phyloP scores from a whole-genome alignment of 2,113 vertebrate species.

The Panthera tigris region DNA sequence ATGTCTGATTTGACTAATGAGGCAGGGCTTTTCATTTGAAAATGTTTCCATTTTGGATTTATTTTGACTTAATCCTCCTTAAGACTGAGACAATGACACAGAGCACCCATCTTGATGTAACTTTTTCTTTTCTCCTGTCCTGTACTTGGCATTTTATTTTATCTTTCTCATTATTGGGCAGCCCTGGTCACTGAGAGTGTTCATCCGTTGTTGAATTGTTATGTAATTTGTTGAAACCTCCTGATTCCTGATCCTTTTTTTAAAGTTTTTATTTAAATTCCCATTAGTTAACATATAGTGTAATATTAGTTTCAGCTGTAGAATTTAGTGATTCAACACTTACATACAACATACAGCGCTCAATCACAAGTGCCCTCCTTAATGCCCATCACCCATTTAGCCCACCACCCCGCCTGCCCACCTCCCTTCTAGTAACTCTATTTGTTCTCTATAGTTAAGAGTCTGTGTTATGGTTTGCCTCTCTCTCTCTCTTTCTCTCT shows the following conservation, averaged over 20 bases:
- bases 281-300: background rate
- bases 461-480: background rate
- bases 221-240: background rate
- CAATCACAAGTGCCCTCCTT: background rate
- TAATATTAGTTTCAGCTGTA: background rate
- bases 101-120: background rate
- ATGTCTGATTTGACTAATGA: constrained; percentile 75
- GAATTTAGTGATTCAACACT: background rate
- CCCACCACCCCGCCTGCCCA: too few species aligned
- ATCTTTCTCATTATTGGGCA: background rate
- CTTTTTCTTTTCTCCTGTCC: background rate
- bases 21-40: constrained; percentile 54
- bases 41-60: constrained; percentile 67
- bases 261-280: background rate
- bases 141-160: background rate
- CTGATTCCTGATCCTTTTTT: background rate
- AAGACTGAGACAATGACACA: constrained; percentile 22
- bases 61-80: constrained; percentile 59
- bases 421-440: background rate
- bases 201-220: background rate
- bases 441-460: too few species aligned
- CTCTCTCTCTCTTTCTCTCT: background rate
- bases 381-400: background rate
- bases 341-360: background rate
- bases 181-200: background rate